Evolutionary conservation across 2,888 invertebrate species (phyloP).

Genomic region (Patella pellucida): DNA sequence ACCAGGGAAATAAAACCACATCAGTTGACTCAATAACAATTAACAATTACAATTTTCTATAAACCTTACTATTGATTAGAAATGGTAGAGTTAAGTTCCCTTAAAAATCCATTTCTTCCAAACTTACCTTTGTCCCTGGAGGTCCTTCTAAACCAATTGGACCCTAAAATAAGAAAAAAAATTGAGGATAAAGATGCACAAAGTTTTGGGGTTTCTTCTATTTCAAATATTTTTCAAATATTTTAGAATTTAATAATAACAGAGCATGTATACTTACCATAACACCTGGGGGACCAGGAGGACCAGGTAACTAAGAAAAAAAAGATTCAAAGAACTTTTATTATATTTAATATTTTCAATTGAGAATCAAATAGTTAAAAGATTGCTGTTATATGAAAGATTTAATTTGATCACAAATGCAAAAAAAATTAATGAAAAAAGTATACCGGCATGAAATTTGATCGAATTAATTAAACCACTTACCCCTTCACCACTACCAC

Average conservation of each 20-base stretch:
- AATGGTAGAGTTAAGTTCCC: too few species aligned
- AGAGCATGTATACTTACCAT: slow-evolving; percentile 78
- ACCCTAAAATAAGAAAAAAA: slow-evolving; percentile 47
- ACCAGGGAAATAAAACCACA: too few species aligned
- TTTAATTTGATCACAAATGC: not conserved
- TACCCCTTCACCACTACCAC: slow-evolving; percentile 63
- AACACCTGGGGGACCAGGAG: slow-evolving; percentile 82
- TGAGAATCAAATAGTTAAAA: too few species aligned
- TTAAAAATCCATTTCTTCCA: not conserved
- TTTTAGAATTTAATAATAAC: not conserved
- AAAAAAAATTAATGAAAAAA: too few species aligned
- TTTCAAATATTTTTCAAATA: not conserved
- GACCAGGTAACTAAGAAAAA: slow-evolving; percentile 84
- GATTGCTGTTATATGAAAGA: too few species aligned
- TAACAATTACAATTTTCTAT: too few species aligned
- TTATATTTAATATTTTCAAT: too few species aligned
- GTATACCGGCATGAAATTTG: not conserved
- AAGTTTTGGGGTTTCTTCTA: not conserved
- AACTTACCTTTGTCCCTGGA: slow-evolving; percentile 75
- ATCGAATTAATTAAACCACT: slow-evolving; percentile 34
- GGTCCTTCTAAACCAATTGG: slow-evolving; percentile 65
- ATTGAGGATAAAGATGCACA: not conserved
- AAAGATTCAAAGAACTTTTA: slow-evolving; percentile 24
- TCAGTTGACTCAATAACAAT: too few species aligned
- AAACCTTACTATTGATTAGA: too few species aligned